Base-by-base conservation (phyloP, 2,888 invertebrate species). In the Nemoura dubitans region DNA sequence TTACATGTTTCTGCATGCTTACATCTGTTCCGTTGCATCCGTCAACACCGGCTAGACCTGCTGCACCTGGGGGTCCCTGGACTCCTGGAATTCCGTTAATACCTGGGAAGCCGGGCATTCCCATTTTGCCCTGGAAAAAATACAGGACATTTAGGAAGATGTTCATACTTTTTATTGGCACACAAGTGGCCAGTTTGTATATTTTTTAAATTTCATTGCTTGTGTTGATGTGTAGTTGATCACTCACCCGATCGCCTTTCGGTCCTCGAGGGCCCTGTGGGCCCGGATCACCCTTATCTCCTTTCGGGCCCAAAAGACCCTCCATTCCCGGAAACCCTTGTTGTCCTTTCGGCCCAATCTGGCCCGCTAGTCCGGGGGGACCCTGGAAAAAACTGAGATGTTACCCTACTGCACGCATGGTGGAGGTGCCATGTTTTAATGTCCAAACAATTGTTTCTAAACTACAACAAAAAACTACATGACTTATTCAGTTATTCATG, bases 11-110 rank as follows among this genome's bases (percentile, higher is more conserved):
- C 21, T 76, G 3, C 21, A 76, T 5, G 93, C 94, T 94, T 93
- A 97, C 97, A 91, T 98, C 98, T 86, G 98, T 97, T 90, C 99
- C 99, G 90, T 99, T 98, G 91, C 99, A 99, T 14, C 99, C 99
- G 91, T 99, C 98, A 89, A 96, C 92, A 85, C 99, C 99, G 77
- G 96, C 95, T 80, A 94, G 92, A 89, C 98, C 98, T n/a, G 96
- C 93, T 0, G 93, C 90, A 85, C 98, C 97, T 5, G 93, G 91
- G 0, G 93, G 93, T 43, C 97, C 97, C 90, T 93, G 94, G 87
- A 94, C 90, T 87, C 96, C 96, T 27, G 95, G 96, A 88, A 95
- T 92, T 83, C 96, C 96, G 89, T 94, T 93, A 87, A 94, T 94
- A 88, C 97, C 97, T 5, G 96, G 94, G 91, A 96, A 96, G 87